These are phyloP conservation scores for Pachydiplax longipennis DNA, from an alignment of 2,888 invertebrate genomes.

Conservation along the genomic window DNA sequence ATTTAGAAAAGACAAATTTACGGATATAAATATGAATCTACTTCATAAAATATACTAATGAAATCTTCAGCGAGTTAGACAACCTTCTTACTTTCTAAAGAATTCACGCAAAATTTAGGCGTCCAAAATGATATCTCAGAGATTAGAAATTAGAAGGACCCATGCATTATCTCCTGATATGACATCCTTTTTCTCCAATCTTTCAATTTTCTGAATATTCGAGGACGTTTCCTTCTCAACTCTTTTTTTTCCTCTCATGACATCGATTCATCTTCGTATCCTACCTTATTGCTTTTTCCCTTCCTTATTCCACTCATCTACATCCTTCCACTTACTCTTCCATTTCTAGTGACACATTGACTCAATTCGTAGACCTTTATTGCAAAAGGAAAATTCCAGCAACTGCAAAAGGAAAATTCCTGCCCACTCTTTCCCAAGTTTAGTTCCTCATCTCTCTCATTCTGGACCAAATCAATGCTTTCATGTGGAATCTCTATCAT, in stretches of 20 bases:
- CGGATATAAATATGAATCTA: too few species aligned
- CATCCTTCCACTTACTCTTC: neutral
- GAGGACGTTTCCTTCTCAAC: neutral
- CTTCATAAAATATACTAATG: too few species aligned
- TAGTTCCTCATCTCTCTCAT: neutral
- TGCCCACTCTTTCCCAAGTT: neutral
- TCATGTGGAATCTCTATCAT: neutral
- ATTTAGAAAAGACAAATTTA: too few species aligned
- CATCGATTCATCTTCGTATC: neutral
- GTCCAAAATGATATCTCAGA: too few species aligned
- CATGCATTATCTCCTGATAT: neutral
- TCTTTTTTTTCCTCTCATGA: neutral
- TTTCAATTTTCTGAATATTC: neutral
- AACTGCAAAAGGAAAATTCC: too few species aligned
- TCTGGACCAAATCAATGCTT: neutral
- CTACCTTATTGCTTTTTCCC: neutral
- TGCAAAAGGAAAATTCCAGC: neutral
- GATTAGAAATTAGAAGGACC: too few species aligned
- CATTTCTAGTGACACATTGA: slow-evolving; percentile 12
- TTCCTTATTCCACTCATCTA: neutral
- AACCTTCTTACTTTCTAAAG: too few species aligned
- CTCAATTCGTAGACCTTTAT: neutral
- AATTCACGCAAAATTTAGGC: too few species aligned
- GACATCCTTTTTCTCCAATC: too few species aligned
- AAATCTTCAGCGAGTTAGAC: too few species aligned